Conservation (phyloP, 2,888 invertebrate species). For the Agonopterix alstromeriana region DNA sequence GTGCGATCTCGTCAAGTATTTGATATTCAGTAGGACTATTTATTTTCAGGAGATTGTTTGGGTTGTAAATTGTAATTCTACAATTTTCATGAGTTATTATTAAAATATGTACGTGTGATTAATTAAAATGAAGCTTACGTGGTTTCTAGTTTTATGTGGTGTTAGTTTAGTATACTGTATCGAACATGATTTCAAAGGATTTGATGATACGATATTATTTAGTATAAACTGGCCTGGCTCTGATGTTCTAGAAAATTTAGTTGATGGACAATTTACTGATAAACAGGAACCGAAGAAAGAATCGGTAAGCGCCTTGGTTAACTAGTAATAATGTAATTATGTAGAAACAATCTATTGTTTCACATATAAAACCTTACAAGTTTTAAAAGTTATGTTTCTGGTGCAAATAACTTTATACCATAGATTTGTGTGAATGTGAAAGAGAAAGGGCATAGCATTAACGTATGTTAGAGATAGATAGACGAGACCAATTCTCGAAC, state of each 20-base stretch:
- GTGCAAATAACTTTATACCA: too few relatives aligned
- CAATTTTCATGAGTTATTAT: conserved; percentile 7
- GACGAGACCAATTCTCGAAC: too few relatives aligned
- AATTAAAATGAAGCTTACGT: conserved; percentile 38
- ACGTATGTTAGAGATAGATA: too few relatives aligned
- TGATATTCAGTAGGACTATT: background rate
- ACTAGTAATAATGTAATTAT: too few relatives aligned
- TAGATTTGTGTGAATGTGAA: too few relatives aligned
- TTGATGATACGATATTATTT: conserved; percentile 89
- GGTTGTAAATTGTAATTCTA: conserved; percentile 3
- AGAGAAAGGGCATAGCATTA: too few relatives aligned
- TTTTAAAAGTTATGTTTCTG: too few relatives aligned
- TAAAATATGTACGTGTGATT: conserved; percentile 15
- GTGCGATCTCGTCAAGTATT: background rate
- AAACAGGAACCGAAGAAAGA: conserved; percentile 29
- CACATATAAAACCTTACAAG: too few relatives aligned
- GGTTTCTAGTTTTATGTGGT: conserved; percentile 33
- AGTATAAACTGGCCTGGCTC: conserved; percentile 86
- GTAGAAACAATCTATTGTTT: too few relatives aligned
- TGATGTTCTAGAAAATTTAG: conserved; percentile 33
- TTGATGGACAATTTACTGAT: conserved; percentile 34
- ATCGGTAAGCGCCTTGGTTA: background rate
- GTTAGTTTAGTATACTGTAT: conserved; percentile 34
- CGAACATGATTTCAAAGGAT: conserved; percentile 82
- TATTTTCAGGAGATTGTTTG: conserved; percentile 1